Conservation (phyloP, 2,797 vertebrate genomes). For the Anguilla anguilla region DNA sequence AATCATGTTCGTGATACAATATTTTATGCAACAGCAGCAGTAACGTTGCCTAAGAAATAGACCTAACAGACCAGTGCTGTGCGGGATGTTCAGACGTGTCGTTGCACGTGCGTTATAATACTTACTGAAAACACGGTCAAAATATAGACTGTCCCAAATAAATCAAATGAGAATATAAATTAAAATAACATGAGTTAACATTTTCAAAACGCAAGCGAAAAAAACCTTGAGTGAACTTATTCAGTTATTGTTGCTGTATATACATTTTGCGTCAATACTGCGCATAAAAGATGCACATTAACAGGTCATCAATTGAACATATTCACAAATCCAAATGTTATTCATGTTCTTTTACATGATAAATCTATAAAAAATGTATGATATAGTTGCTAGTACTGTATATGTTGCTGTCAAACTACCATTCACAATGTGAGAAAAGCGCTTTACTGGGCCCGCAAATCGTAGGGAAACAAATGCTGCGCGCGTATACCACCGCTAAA, state of each 20-base stretch:
- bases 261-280: neutral
- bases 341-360: neutral
- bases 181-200: neutral
- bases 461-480: neutral
- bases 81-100: neutral
- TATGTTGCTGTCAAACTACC: neutral
- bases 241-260: neutral
- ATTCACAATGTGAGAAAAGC: constrained; percentile 4
- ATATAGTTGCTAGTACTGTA: neutral
- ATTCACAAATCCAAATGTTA: neutral
- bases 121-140: constrained; percentile 27
- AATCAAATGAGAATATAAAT: neutral
- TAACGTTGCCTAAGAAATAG: neutral
- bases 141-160: neutral
- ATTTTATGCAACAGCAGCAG: neutral
- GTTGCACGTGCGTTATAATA: constrained; percentile 29
- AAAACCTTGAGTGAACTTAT: neutral
- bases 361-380: neutral
- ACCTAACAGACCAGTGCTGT: neutral
- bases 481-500: neutral
- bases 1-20: neutral
- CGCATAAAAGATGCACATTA: neutral
- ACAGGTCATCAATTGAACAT: neutral
- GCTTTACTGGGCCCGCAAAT: neutral
- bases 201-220: neutral